Conservation (phyloP, 2,888 invertebrate species). For the Pammene fasciana region DNA sequence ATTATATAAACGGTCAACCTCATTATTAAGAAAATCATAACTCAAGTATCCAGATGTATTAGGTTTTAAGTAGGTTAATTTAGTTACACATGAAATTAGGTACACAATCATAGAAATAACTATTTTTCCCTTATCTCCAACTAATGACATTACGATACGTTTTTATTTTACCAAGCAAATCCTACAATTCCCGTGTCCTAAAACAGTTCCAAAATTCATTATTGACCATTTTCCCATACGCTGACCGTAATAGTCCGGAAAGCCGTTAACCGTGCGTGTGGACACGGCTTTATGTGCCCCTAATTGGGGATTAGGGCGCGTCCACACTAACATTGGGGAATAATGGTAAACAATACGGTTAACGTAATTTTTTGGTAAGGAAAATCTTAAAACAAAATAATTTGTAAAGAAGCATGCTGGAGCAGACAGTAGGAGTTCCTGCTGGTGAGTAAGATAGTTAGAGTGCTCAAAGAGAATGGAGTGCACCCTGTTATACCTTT, state of each 20-base stretch:
- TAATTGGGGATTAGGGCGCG: constrained; percentile 24
- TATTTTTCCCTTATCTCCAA: too few species aligned
- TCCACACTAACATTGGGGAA: constrained; percentile 8
- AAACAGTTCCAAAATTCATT: constrained; percentile 34
- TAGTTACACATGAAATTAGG: too few species aligned
- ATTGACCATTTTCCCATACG: constrained; percentile 30
- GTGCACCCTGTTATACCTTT: too few species aligned
- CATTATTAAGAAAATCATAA: too few species aligned
- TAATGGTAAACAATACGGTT: constrained; percentile 21
- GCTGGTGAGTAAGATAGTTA: too few species aligned
- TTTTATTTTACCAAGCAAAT: background rate
- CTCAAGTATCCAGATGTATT: too few species aligned
- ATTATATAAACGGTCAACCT: too few species aligned
- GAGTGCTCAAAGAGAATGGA: too few species aligned
- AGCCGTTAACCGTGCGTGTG: constrained; percentile 35
- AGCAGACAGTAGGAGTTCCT: too few species aligned
- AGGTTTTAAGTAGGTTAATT: too few species aligned
- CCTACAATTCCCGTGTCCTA: background rate
- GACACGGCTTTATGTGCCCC: constrained; percentile 34
- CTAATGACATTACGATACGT: too few species aligned
- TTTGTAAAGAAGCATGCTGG: background rate
- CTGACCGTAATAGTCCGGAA: constrained; percentile 33
- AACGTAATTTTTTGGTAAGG: background rate
- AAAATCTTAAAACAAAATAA: background rate
- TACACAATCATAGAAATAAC: too few species aligned